phyloP scores from a whole-genome alignment of 1,140 invertebrate species.

The Pemphigus obesinymphae region DNA sequence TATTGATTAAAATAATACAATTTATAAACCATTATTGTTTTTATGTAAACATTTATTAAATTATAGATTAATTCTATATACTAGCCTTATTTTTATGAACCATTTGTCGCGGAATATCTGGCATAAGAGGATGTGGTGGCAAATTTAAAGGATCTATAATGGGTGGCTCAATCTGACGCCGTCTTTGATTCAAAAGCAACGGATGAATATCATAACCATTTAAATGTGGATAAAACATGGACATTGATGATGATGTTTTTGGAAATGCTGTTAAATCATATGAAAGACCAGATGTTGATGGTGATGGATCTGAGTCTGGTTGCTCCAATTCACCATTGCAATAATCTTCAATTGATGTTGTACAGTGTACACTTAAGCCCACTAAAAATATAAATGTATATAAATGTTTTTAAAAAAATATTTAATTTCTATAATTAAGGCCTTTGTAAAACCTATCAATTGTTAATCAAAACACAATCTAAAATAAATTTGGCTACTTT shows the following conservation, averaged over 20 bases:
- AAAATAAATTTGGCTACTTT: no score
- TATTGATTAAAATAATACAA: background rate
- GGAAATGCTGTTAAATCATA: slow-evolving; percentile 38
- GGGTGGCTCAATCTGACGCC: slow-evolving; percentile 3
- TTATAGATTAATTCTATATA: background rate
- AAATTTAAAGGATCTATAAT: slow-evolving; percentile 18
- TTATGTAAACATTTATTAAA: background rate
- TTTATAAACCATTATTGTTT: background rate
- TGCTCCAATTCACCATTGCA: slow-evolving; percentile 34
- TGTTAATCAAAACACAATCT: no score
- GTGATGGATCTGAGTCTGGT: slow-evolving; percentile 33
- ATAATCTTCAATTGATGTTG: slow-evolving; percentile 42
- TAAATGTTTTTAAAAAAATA: no score
- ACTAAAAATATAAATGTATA: slow-evolving; percentile 3
- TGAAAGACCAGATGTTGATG: slow-evolving; percentile 32
- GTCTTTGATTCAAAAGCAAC: slow-evolving; percentile 42
- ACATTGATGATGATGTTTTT: slow-evolving; percentile 40
- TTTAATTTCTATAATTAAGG: no score
- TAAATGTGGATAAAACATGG: slow-evolving; percentile 46
- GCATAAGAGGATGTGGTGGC: slow-evolving; percentile 33
- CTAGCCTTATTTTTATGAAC: slow-evolving; percentile 26
- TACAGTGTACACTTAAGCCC: slow-evolving; percentile 43
- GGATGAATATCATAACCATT: slow-evolving; percentile 43
- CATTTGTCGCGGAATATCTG: slow-evolving; percentile 13
- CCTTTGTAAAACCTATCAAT: no score